Evolutionary conservation across 2,888 invertebrate genomes (phyloP).

Genomic region (Ormyrus pomaceus): DNA sequence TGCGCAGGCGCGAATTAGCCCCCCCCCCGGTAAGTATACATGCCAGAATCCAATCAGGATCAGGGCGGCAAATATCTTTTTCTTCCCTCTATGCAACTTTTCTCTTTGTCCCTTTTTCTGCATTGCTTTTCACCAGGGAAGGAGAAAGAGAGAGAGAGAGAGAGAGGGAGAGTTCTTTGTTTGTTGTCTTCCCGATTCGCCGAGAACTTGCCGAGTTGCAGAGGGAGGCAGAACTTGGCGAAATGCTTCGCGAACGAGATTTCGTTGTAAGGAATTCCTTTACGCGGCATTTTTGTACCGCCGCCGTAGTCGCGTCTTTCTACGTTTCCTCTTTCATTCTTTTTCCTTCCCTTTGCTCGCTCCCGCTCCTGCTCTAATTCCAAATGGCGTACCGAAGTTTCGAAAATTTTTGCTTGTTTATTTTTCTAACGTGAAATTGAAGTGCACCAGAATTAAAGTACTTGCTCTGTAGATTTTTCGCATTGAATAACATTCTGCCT

Average conservation of each 20-base stretch:
- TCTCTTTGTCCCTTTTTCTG: conserved; percentile 5
- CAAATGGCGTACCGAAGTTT: conserved; percentile 27
- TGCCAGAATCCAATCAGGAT: conserved; percentile 37
- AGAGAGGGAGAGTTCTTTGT: conserved; percentile 30
- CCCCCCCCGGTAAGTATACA: not conserved
- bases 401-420: conserved; percentile 16
- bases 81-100: conserved; percentile 19
- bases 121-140: not conserved
- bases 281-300: conserved; percentile 46
- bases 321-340: conserved; percentile 19
- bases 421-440: not conserved
- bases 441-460: not conserved
- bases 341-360: not conserved
- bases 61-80: conserved; percentile 33
- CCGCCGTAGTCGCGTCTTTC: not conserved
- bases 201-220: conserved; percentile 47
- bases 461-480: conserved; percentile 47
- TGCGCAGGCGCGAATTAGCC: not conserved
- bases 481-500: conserved; percentile 25
- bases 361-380: conserved; percentile 18
- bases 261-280: conserved; percentile 49
- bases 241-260: conserved; percentile 51
- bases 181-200: conserved; percentile 39
- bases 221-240: conserved; percentile 55
- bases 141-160: conserved; percentile 2